phyloP scores from a whole-genome alignment of 2,888 invertebrate species.

The Melanostoma scalare region DNA sequence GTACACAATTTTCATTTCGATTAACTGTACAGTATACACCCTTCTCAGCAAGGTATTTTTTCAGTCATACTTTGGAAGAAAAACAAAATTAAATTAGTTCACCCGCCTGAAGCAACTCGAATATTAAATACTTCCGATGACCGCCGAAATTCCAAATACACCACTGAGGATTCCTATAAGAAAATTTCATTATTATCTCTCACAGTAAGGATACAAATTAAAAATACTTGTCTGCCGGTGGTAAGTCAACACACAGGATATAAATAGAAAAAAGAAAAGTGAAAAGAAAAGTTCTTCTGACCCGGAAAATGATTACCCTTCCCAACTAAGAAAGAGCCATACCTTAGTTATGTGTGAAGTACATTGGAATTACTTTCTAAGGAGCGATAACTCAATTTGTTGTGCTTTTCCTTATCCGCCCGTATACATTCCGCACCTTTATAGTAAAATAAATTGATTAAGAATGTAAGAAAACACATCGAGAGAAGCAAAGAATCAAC shows the following conservation, averaged over 20 bases:
- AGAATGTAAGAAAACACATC: slow-evolving; percentile 42
- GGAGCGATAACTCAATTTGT: slow-evolving; percentile 59
- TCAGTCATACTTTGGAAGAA: not conserved
- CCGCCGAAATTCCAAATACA: slow-evolving; percentile 64
- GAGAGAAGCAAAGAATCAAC: slow-evolving; percentile 51
- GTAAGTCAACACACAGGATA: not conserved
- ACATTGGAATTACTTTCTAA: slow-evolving; percentile 22
- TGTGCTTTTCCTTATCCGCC: slow-evolving; percentile 29
- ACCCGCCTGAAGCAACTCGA: slow-evolving; percentile 34
- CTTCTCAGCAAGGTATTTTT: too few species aligned
- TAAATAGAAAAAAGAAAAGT: not conserved
- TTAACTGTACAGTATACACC: too few species aligned
- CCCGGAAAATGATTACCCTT: slow-evolving; percentile 3
- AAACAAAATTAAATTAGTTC: slow-evolving; percentile 35
- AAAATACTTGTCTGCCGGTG: slow-evolving; percentile 56
- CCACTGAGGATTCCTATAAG: slow-evolving; percentile 53
- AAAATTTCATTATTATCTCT: slow-evolving; percentile 19
- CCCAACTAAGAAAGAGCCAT: slow-evolving; percentile 19
- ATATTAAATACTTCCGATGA: slow-evolving; percentile 70
- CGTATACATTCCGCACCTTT: slow-evolving; percentile 51
- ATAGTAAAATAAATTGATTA: slow-evolving; percentile 54
- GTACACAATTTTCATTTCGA: too few species aligned
- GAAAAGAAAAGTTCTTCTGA: slow-evolving; percentile 18
- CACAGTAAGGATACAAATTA: slow-evolving; percentile 66
- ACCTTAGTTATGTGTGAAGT: slow-evolving; percentile 27